Base-by-base conservation (phyloP, 2,888 invertebrate species). In the Drosophila mercatorum region DNA sequence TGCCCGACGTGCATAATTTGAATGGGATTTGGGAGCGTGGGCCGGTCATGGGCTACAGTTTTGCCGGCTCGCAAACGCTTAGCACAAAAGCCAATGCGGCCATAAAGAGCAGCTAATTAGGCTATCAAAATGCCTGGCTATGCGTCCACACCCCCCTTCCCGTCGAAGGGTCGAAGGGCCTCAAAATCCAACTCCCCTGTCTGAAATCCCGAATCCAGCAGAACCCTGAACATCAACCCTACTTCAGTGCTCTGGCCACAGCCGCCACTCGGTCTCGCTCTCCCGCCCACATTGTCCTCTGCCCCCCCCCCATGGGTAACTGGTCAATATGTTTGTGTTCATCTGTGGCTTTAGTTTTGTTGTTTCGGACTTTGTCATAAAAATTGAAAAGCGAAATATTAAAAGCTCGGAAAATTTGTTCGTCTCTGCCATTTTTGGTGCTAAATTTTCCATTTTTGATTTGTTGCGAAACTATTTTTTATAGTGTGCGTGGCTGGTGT, bases 51-150 rank as follows among this genome's bases (percentile, higher is more conserved):
- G 77, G 69, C 46, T 66, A 78, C 73, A 69, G 66, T 70, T 77
- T 70, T 70, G 74, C 58, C 78, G 82, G 73, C 80, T 72, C 62
- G 68, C 83, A 76, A 83, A 79, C 86, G 83, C 79, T 83, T 87
- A 80, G 85, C 81, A 86, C 88, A 86, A 86, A 86, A 83, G 86
- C 83, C 72, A 78, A 75, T 65, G 72, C 52, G 64, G 68, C 71
- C 75, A 83, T 83, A 83, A 83, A 85, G 84, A 81, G 85, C 85
- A 77, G 83, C 84, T 85, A 85, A 85, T 85, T 85, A 85, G 84
- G 88, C 84, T 88, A 85, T 85, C 85, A 85, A 85, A 85, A 85
- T 85, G 84, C 88, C 67, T 49, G 56, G 53, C 40, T 34, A 11
- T 46, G 49, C 22, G 44, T 55, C 34, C 41, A 40, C 6, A 49